A percentile compares a stretch with the other conserved stretches of the same genome.
These are phyloP conservation scores for Tauraco hartlaubi DNA, from an alignment of 2,797 vertebrate genomes.

Conservation along the genomic window DNA sequence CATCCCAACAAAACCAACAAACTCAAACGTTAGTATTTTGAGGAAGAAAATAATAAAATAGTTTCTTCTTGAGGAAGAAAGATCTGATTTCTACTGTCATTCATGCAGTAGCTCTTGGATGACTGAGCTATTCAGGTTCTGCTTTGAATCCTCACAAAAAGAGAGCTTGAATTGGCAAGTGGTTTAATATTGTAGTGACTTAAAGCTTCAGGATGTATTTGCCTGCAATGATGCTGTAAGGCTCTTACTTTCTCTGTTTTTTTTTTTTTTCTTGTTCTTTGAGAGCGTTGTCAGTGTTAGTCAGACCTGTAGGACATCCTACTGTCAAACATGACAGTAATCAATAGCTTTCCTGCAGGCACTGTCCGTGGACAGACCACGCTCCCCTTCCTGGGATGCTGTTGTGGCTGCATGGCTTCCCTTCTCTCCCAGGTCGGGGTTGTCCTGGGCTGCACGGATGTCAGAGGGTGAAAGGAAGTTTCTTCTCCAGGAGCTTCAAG, in stretches of 20 bases:
- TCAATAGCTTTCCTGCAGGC: neutral
- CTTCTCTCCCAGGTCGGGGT: neutral
- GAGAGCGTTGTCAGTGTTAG: neutral
- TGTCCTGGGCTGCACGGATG: neutral
- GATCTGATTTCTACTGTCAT: neutral
- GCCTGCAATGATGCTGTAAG: neutral
- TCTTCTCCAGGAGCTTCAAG: neutral
- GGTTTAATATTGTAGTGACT: neutral
- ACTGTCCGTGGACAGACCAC: neutral
- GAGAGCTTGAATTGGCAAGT: neutral
- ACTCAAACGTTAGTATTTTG: neutral
- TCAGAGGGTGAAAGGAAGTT: neutral
- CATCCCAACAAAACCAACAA: neutral
- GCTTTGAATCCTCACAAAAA: neutral
- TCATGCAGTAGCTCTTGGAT: neutral
- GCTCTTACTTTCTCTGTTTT: neutral
- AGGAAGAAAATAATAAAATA: neutral
- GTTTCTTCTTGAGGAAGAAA: neutral
- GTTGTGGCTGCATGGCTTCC: fast-evolving
- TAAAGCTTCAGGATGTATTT: neutral
- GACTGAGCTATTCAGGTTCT: neutral
- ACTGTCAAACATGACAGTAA: neutral
- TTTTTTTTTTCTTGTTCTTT: neutral
- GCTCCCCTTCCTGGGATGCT: neutral
- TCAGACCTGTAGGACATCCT: neutral